Evolutionary conservation across 1,140 invertebrate species (phyloP).

Genomic region (Chymomyza costata): DNA sequence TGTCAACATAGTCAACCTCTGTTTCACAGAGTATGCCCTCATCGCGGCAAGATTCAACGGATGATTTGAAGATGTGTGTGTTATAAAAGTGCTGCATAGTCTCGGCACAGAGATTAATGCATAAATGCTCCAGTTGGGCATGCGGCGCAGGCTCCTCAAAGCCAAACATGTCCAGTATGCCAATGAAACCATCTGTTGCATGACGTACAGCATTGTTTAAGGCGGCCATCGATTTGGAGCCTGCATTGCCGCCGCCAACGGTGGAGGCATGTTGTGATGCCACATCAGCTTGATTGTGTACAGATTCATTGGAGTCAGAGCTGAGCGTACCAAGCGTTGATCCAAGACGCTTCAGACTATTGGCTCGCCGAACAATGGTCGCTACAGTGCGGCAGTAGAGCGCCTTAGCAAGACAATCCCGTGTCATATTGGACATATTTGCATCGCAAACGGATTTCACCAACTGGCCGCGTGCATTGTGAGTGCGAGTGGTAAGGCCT

Average conservation of each 20-base stretch:
- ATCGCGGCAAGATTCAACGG: conserved; percentile 93
- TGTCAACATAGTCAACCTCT: conserved; percentile 95
- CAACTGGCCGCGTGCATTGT: conserved; percentile 88
- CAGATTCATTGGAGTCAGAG: conserved; percentile 93
- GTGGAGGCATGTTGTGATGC: conserved; percentile 92
- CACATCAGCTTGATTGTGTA: conserved; percentile 90
- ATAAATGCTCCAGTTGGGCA: conserved; percentile 93
- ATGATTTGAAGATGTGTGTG: conserved; percentile 96
- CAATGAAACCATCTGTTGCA: conserved; percentile 96
- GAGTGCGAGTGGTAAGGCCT: conserved; percentile 89
- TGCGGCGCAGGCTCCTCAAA: conserved; percentile 92
- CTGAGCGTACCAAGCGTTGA: conserved; percentile 92
- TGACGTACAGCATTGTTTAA: conserved; percentile 93
- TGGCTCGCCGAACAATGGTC: conserved; percentile 93
- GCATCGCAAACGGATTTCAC: conserved; percentile 89
- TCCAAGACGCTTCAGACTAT: conserved; percentile 91
- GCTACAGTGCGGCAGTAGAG: conserved; percentile 96
- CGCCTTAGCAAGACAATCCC: conserved; percentile 93
- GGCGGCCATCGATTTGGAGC: conserved; percentile 93
- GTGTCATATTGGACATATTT: conserved; percentile 88
- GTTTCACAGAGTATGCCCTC: conserved; percentile 94
- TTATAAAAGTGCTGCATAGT: conserved; percentile 99
- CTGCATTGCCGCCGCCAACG: conserved; percentile 85
- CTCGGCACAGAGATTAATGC: conserved; percentile 96
- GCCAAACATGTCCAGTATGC: conserved; percentile 96